Percentiles rank a stretch among this genome's conserved stretches.
Conservation (phyloP, 2,797 vertebrate genomes). For the Balearica regulorum region DNA sequence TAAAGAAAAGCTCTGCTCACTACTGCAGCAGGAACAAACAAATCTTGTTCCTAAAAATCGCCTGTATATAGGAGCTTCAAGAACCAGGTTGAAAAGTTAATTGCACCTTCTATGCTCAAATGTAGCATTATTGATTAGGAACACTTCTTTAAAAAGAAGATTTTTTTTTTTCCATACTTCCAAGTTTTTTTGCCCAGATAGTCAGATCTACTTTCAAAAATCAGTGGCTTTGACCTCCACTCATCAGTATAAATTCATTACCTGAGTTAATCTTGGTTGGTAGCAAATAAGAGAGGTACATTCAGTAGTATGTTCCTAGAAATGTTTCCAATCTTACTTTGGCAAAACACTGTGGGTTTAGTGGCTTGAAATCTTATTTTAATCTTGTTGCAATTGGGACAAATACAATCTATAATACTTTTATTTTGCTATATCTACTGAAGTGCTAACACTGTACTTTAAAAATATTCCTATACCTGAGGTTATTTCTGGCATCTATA, state of each 20-base stretch:
- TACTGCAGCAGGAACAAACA: neutral
- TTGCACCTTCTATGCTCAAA: neutral
- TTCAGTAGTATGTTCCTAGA: neutral
- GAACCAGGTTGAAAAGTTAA: neutral
- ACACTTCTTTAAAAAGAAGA: neutral
- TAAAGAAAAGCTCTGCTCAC: neutral
- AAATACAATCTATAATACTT: neutral
- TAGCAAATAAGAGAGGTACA: neutral
- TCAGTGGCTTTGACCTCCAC: neutral
- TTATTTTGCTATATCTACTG: neutral
- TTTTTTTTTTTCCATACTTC: neutral
- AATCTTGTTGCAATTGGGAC: neutral
- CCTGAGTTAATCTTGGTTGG: neutral
- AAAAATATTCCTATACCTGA: neutral
- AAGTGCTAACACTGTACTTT: neutral
- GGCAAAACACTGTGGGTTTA: neutral
- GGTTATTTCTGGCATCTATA: neutral
- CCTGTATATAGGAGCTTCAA: neutral
- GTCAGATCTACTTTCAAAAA: neutral
- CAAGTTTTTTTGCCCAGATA: neutral
- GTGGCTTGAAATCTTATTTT: neutral
- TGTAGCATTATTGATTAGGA: neutral
- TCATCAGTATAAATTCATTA: neutral
- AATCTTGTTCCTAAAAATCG: neutral
- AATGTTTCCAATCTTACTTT: neutral